Base-by-base conservation (phyloP, 2,888 invertebrate genomes). In the Calephelis perditalis region DNA sequence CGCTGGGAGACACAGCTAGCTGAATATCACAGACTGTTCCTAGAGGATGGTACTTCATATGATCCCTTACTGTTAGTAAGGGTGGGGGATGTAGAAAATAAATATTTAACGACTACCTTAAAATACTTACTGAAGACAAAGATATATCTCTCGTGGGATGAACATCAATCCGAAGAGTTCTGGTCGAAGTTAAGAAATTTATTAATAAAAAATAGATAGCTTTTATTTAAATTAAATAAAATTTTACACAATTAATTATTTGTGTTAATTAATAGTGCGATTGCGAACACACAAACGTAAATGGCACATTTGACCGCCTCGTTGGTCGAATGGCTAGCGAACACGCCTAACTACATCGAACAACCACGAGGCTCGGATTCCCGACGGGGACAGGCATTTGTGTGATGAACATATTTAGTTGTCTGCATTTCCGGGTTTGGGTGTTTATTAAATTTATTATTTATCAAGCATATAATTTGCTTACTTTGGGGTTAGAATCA, bases 1-100 rank as follows among this genome's bases (percentile, higher is more conserved):
- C 84, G 93, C 47, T 93, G 94, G 92, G 95, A 95, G 72, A 93
- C 94, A 10, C 93, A 94, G 69, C 83, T 94, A 35, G 94, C 94
- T 0, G 93, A 94, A 68, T 92, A 94, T 71, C 92, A 94, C 67
- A 86, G 94, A 61, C 78, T 93, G 62, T 92, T 93, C 66, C 82
- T 92, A 37, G 92, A 92, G 70, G 92, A 92, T 63, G 91, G 92
- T 2, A 91, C 84, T 0, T 76, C 82, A 0, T 91, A 92, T 62
- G 93, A 93, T 68, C 91, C 92, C 5, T 74, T 94, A 60, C 91
- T 95, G 12, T 81, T 94, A 69, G 86, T 95, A 15, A 92, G 92
- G 72, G 77, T 94, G 68, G 94, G 93, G 10, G 89, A 93, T 10
- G 87, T 94, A 8, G 86, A 91, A 62, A 86, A 77, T 56, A 84